Conservation (phyloP, 2,797 vertebrate genomes). For the Tympanoctomys barrerae region DNA sequence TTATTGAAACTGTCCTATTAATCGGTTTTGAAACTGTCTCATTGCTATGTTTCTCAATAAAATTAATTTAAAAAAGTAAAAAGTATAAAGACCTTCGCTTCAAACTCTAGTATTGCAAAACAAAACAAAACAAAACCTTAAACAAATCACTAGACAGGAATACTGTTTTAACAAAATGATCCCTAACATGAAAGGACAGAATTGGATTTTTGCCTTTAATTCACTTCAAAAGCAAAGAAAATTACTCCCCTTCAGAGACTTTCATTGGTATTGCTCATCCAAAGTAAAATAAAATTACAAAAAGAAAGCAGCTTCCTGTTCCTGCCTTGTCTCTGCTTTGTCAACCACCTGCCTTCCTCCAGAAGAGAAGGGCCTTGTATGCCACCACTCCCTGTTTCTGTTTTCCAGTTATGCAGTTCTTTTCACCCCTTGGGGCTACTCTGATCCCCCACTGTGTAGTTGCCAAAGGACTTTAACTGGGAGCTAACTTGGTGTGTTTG, state of each 20-base stretch:
- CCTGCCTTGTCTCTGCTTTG: no score
- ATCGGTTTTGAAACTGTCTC: no score
- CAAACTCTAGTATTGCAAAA: not conserved
- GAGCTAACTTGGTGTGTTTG: not conserved
- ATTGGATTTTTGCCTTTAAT: slow-evolving; percentile 12
- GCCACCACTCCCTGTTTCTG: not conserved
- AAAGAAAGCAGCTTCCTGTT: not conserved
- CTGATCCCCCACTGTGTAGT: not conserved
- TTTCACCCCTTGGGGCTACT: not conserved
- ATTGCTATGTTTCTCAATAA: no score
- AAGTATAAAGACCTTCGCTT: not conserved
- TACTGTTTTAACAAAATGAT: not conserved
- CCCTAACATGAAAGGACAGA: not conserved
- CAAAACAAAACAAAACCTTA: not conserved
- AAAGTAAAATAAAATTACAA: slow-evolving; percentile 38
- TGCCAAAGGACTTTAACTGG: not conserved
- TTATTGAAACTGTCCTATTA: no score
- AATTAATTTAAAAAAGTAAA: no score
- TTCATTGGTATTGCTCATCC: not conserved
- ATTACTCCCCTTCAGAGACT: not conserved
- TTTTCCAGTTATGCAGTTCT: not conserved
- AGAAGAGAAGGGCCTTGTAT: accelerated
- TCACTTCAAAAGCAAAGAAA: slow-evolving; percentile 68
- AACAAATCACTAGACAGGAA: not conserved
- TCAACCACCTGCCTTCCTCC: not conserved